A percentile compares a stretch with the other conserved stretches of the same genome.
phyloP scores from a whole-genome alignment of 1,140 invertebrate species.

The Platyscapa corneri region DNA sequence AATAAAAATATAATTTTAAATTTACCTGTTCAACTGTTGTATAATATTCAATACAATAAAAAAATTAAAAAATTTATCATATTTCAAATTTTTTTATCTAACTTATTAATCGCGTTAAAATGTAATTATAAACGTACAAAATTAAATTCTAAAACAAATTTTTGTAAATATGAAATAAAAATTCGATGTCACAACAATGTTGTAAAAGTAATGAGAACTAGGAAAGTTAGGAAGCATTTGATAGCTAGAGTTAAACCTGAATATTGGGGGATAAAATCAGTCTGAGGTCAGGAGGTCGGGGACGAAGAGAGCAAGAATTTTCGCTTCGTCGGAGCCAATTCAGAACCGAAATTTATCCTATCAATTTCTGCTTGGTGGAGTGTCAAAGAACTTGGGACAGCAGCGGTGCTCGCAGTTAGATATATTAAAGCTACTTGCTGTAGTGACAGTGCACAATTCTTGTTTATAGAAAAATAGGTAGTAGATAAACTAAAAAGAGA shows the following conservation, averaged over 20 bases:
- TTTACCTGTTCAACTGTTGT: too few species aligned
- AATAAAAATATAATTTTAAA: too few species aligned
- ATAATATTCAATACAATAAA: too few species aligned
- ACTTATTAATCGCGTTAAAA: too few species aligned
- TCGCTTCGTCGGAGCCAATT: conserved; percentile 78
- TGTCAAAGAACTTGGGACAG: conserved; percentile 76
- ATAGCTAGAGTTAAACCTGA: background rate
- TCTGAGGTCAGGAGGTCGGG: conserved; percentile 42
- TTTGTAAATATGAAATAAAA: too few species aligned
- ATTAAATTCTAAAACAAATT: too few species aligned
- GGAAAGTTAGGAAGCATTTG: background rate
- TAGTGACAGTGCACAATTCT: conserved; percentile 5
- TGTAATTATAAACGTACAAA: too few species aligned
- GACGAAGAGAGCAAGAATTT: conserved; percentile 65
- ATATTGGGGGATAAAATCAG: background rate
- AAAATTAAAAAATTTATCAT: too few species aligned
- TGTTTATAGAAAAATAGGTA: background rate
- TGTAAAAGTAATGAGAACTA: background rate
- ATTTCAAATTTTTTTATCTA: too few species aligned
- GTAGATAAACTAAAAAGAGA: background rate
- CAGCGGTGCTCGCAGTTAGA: conserved; percentile 69
- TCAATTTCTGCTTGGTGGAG: conserved; percentile 80
- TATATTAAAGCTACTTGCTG: conserved; percentile 73
- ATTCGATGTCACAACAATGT: too few species aligned
- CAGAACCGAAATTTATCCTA: conserved; percentile 80